These are phyloP conservation scores for Drosophila lacteicornis DNA, from an alignment of 1,140 invertebrate species.

Conservation along the genomic window DNA sequence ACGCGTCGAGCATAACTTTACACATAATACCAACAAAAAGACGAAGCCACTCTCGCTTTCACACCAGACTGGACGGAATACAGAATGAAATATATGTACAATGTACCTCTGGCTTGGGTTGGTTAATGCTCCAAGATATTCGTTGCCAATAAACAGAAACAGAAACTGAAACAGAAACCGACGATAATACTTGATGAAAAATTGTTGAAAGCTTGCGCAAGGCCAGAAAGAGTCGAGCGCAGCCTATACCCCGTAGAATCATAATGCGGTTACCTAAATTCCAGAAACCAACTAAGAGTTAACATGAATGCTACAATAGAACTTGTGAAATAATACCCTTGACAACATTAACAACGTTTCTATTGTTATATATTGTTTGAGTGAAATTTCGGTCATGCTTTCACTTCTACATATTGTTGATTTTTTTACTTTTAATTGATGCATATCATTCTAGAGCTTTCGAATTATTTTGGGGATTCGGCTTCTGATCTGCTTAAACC, in stretches of 20 bases:
- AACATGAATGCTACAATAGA: too few relatives aligned
- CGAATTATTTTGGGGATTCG: too few relatives aligned
- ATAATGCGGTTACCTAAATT: too few relatives aligned
- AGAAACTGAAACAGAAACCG: constrained; percentile 18
- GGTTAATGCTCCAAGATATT: constrained; percentile 22
- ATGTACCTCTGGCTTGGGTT: background rate
- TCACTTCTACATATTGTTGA: background rate
- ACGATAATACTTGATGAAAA: constrained; percentile 26
- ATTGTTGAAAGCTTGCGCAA: constrained; percentile 21
- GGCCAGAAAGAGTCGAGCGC: background rate
- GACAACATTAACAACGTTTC: too few relatives aligned
- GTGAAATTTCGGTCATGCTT: background rate
- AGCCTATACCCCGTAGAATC: background rate
- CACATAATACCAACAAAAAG: constrained; percentile 42
- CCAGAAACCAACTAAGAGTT: too few relatives aligned
- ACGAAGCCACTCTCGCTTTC: constrained; percentile 71
- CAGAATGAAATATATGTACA: constrained; percentile 56
- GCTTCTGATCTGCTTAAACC: too few relatives aligned
- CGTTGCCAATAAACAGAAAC: constrained; percentile 44
- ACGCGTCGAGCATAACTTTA: constrained; percentile 57
- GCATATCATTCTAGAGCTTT: background rate
- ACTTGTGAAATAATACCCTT: too few relatives aligned
- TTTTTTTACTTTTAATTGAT: background rate
- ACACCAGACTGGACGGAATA: constrained; percentile 66
- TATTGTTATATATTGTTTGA: too few relatives aligned